These are phyloP conservation scores for Chrysina gloriosa DNA, from an alignment of 2,888 invertebrate species.

Conservation along the genomic window DNA sequence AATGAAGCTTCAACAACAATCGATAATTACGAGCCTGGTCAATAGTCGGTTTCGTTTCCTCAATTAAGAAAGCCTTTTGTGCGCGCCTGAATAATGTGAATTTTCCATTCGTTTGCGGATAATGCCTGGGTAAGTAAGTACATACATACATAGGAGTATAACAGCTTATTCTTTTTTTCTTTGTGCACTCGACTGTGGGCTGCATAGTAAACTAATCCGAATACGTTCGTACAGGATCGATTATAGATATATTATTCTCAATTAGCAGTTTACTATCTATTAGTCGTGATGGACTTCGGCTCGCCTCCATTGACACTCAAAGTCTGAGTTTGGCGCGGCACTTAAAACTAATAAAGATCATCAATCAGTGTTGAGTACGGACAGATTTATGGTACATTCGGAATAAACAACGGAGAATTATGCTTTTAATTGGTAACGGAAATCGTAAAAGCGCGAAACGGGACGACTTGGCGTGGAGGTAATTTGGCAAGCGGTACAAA, in stretches of 20 bases:
- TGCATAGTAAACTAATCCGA: too few species aligned
- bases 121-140: neutral
- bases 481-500: conserved; percentile 17
- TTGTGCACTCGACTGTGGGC: neutral
- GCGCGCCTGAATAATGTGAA: neutral
- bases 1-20: neutral
- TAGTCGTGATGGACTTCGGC: neutral
- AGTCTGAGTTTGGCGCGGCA: conserved; percentile 1
- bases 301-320: neutral
- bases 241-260: neutral
- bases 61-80: neutral
- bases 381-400: conserved; percentile 40
- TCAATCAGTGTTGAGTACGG: conserved; percentile 36
- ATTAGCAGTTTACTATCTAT: conserved; percentile 11
- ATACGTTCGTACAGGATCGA: neutral
- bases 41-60: neutral
- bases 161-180: neutral
- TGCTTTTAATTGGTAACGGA: conserved; percentile 36
- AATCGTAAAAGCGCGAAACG: neutral
- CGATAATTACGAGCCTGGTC: neutral
- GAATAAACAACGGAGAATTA: conserved; percentile 38
- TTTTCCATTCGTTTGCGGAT: neutral
- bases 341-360: conserved; percentile 38
- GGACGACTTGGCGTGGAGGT: neutral
- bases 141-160: neutral